Percentiles rank a stretch among this genome's conserved stretches.
phyloP scores from a whole-genome alignment of 2,888 invertebrate species.

The Amphipyra berbera region DNA sequence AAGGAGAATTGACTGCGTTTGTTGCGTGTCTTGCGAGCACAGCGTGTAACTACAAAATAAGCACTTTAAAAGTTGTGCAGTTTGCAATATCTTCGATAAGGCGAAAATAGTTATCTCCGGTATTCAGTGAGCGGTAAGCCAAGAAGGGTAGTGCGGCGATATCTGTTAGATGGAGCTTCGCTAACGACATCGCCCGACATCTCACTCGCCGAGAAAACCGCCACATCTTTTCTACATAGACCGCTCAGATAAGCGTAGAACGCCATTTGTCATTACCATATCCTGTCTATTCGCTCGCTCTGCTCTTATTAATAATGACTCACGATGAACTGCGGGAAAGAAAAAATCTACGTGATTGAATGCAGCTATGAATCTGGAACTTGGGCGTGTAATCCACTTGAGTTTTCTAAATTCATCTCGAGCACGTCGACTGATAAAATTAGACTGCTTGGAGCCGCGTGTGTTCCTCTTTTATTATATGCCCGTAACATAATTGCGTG shows the following conservation, averaged over 20 bases:
- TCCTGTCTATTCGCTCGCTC: constrained; percentile 63
- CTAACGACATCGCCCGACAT: constrained; percentile 77
- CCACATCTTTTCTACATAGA: constrained; percentile 75
- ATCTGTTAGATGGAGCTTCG: constrained; percentile 74
- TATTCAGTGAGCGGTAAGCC: constrained; percentile 62
- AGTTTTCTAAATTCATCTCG: constrained; percentile 67
- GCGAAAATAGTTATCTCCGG: constrained; percentile 72
- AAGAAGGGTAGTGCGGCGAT: constrained; percentile 68
- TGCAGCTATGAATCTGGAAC: constrained; percentile 53
- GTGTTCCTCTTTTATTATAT: constrained; percentile 65
- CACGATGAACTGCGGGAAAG: constrained; percentile 29
- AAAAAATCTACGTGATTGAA: constrained; percentile 56
- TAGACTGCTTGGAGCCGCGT: constrained; percentile 65
- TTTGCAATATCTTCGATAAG: constrained; percentile 67
- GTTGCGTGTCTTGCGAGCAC: constrained; percentile 44
- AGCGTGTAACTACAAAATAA: constrained; percentile 44
- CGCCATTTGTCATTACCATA: constrained; percentile 82
- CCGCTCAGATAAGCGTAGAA: constrained; percentile 73
- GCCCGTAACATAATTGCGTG: constrained; percentile 71
- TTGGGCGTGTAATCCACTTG: constrained; percentile 61
- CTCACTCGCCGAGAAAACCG: constrained; percentile 75
- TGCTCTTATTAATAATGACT: constrained; percentile 51
- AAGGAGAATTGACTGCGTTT: constrained; percentile 21
- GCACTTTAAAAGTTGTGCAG: constrained; percentile 58
- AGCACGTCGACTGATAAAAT: constrained; percentile 70